These are phyloP conservation scores for Phortica okadai DNA, from an alignment of 2,888 invertebrate species.

Conservation along the genomic window DNA sequence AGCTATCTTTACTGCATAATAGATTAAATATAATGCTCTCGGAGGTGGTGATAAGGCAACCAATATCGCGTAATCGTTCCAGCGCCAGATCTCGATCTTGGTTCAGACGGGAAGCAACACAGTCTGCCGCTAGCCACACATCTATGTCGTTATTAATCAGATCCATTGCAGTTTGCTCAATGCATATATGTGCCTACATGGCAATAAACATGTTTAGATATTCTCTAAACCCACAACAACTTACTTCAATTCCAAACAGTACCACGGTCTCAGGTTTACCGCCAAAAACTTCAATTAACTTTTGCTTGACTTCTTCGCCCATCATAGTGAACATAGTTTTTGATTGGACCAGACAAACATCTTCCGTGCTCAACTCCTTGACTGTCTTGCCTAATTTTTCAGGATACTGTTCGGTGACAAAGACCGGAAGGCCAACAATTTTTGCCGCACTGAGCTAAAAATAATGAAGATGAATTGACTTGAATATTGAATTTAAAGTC, in stretches of 20 bases:
- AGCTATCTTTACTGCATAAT: slow-evolving; percentile 84
- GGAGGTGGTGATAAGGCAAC: slow-evolving; percentile 87
- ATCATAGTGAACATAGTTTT: slow-evolving; percentile 89
- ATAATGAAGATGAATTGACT: too few relatives aligned
- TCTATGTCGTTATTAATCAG: slow-evolving; percentile 78
- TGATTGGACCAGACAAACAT: slow-evolving; percentile 81
- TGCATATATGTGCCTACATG: slow-evolving; percentile 85
- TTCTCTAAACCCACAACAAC: background rate
- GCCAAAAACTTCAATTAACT: slow-evolving; percentile 78
- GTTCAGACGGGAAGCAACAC: slow-evolving; percentile 84
- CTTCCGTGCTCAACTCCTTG: slow-evolving; percentile 81
- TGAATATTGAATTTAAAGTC: background rate
- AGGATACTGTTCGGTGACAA: slow-evolving; percentile 85
- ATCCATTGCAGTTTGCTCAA: slow-evolving; percentile 88
- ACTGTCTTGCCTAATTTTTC: slow-evolving; percentile 85
- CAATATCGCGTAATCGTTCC: slow-evolving; percentile 84
- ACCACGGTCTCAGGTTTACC: slow-evolving; percentile 79
- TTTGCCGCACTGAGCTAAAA: slow-evolving; percentile 82
- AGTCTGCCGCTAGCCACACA: slow-evolving; percentile 88
- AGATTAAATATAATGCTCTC: slow-evolving; percentile 88
- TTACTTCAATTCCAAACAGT: slow-evolving; percentile 83
- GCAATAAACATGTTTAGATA: background rate
- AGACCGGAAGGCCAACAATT: slow-evolving; percentile 81
- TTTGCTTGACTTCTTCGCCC: slow-evolving; percentile 81
- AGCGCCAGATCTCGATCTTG: slow-evolving; percentile 83